A percentile compares a stretch with the other conserved stretches of the same genome.
These are phyloP conservation scores for Julus scandinavius DNA, from an alignment of 2,888 invertebrate species.

Conservation along the genomic window DNA sequence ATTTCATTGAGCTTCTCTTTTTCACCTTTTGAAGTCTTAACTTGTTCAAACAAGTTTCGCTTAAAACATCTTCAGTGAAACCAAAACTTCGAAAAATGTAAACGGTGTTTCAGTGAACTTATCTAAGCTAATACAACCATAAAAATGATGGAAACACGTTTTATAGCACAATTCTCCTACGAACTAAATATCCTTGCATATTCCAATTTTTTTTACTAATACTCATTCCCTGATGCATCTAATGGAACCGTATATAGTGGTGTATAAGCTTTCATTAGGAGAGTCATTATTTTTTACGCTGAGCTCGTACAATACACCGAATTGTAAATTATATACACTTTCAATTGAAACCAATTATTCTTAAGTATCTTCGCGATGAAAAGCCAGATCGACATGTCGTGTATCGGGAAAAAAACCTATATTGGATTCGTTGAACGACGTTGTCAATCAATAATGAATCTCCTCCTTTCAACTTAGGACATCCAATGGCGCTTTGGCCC, in stretches of 20 bases:
- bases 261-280: not conserved
- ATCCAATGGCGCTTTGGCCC: conserved; percentile 32
- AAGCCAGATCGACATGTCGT: conserved; percentile 3
- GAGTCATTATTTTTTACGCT: not conserved
- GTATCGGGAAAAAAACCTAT: not conserved
- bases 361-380: conserved; percentile 3
- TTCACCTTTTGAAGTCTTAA: too few species aligned
- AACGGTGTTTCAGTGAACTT: too few species aligned
- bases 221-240: not conserved
- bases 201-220: not conserved
- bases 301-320: not conserved
- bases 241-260: not conserved
- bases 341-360: conserved; percentile 34
- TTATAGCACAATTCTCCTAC: too few species aligned
- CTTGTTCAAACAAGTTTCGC: too few species aligned
- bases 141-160: too few species aligned
- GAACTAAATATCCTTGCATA: too few species aligned
- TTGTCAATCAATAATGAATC: conserved; percentile 43
- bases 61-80: too few species aligned
- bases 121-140: too few species aligned
- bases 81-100: too few species aligned
- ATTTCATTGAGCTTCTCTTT: too few species aligned
- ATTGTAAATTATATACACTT: conserved; percentile 28
- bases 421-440: not conserved
- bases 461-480: conserved; percentile 44